These are phyloP conservation scores for Cybosia mesomella DNA, from an alignment of 2,888 invertebrate species.

Conservation along the genomic window DNA sequence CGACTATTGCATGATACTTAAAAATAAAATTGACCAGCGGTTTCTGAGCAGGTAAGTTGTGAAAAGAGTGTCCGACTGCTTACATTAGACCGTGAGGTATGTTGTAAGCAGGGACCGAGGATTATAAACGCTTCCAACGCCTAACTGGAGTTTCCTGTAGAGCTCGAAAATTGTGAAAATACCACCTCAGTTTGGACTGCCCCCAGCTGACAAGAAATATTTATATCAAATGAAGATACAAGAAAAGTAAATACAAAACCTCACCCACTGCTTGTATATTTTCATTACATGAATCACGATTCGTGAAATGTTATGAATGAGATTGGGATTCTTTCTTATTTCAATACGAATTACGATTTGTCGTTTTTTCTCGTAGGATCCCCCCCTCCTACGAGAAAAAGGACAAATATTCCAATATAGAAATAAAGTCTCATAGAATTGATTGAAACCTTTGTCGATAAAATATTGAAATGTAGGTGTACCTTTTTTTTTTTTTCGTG, in stretches of 20 bases:
- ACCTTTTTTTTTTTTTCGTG: no score
- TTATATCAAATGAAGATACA: no score
- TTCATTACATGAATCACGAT: slow-evolving; percentile 54
- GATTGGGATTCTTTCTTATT: slow-evolving; percentile 57
- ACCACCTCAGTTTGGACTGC: not conserved
- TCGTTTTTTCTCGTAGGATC: no score
- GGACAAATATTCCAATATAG: slow-evolving; percentile 29
- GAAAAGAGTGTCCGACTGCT: not conserved
- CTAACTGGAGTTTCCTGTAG: not conserved
- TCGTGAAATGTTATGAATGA: slow-evolving; percentile 59
- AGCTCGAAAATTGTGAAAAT: not conserved
- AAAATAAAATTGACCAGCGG: not conserved
- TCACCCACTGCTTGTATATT: slow-evolving; percentile 23
- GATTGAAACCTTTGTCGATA: slow-evolving; percentile 31
- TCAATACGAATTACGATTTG: no score
- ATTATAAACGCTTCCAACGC: no score
- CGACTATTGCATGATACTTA: not conserved
- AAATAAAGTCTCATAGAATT: slow-evolving; percentile 23
- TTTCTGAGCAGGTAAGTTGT: not conserved
- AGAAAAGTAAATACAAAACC: not conserved
- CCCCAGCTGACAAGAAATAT: not conserved
- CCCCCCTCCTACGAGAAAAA: slow-evolving; percentile 20
- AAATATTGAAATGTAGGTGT: slow-evolving; percentile 16
- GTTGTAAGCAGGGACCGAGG: no score
- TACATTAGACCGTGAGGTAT: no score